A percentile compares a stretch with the other conserved stretches of the same genome.
phyloP scores from a whole-genome alignment of 2,797 vertebrate genomes.

The Allobates femoralis region DNA sequence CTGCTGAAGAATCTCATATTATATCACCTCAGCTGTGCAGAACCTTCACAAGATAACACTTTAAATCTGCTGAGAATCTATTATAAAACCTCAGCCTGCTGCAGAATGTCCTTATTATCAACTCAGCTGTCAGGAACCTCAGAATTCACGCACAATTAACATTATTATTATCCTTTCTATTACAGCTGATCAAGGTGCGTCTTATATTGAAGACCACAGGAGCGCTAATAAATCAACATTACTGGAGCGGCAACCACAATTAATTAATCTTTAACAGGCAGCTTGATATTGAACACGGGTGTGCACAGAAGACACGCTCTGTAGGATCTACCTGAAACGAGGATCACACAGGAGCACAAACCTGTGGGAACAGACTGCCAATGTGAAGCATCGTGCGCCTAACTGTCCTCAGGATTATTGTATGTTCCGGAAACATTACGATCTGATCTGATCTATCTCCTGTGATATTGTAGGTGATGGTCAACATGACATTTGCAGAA shows the following conservation, averaged over 20 bases:
- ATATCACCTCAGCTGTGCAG: no score
- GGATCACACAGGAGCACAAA: slow-evolving; percentile 19
- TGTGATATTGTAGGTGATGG: background rate
- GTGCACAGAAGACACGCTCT: slow-evolving; percentile 45
- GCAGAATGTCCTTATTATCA: no score
- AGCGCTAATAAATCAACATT: slow-evolving; percentile 59
- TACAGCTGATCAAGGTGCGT: slow-evolving; percentile 19
- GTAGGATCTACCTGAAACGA: slow-evolving; percentile 42
- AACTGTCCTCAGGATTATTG: no score
- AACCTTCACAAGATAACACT: no score
- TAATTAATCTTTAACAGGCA: slow-evolving; percentile 63
- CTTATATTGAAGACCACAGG: slow-evolving; percentile 53
- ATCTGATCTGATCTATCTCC: background rate
- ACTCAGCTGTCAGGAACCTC: no score
- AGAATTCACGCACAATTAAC: no score
- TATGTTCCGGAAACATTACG: no score
- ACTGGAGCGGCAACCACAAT: slow-evolving; percentile 54
- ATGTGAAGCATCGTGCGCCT: no score
- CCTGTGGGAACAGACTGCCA: no score
- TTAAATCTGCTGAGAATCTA: no score
- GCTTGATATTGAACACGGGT: slow-evolving; percentile 55
- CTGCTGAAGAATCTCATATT: no score
- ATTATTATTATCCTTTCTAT: slow-evolving; percentile 2
- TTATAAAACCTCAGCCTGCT: no score
- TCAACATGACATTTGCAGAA: background rate